Percentiles rank a stretch among this genome's conserved stretches.
Conservation (phyloP, 2,113 vertebrate genomes). For the Empidonax alnorum region DNA sequence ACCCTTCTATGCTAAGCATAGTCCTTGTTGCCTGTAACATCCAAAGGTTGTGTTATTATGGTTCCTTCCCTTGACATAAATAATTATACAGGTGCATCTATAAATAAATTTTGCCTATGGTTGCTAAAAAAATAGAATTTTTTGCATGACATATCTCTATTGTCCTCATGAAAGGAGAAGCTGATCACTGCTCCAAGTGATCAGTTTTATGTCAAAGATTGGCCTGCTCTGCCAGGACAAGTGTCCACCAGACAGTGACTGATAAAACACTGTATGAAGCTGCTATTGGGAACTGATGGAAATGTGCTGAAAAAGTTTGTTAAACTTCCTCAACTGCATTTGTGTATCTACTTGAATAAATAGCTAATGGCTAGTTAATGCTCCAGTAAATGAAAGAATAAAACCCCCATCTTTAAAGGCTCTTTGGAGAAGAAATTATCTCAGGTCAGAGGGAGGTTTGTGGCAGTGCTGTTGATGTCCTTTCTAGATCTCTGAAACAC, state of each 20-base stretch:
- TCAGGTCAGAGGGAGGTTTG: not conserved
- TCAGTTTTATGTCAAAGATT: not conserved
- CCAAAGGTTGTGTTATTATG: not conserved
- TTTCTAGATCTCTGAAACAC: constrained; percentile 13
- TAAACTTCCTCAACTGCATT: not conserved
- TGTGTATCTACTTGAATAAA: constrained; percentile 9
- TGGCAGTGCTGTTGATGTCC: not conserved
- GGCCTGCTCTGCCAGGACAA: not conserved
- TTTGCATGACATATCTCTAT: not conserved
- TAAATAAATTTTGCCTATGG: not conserved
- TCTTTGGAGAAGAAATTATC: constrained; percentile 10
- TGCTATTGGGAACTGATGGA: not conserved
- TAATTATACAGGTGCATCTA: not conserved
- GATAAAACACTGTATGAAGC: not conserved
- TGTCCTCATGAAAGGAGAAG: not conserved
- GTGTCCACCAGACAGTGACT: not conserved
- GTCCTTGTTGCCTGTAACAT: not conserved
- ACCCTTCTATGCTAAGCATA: not conserved
- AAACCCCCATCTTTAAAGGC: not conserved
- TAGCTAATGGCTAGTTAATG: not conserved
- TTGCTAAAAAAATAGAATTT: not conserved
- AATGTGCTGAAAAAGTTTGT: not conserved
- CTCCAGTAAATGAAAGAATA: not conserved
- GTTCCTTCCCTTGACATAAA: not conserved
- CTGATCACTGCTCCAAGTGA: not conserved